These are phyloP conservation scores for Adelges cooleyi DNA, from an alignment of 1,140 invertebrate species.

Conservation along the genomic window DNA sequence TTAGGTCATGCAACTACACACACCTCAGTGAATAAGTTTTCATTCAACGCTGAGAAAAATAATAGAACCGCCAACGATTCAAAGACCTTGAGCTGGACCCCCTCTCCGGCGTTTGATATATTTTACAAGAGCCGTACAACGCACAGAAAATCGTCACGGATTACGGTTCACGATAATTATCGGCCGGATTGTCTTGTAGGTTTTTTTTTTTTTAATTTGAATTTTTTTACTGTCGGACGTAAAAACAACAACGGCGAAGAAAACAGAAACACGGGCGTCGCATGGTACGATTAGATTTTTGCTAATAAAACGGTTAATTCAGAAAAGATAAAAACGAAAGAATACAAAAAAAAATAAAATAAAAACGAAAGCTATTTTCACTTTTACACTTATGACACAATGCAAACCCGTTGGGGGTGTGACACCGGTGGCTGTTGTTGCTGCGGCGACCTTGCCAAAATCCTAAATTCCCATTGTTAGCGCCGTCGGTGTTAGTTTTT, in stretches of 20 bases:
- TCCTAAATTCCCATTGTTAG: conserved; percentile 22
- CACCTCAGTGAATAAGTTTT: conserved; percentile 11
- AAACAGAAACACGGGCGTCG: no score
- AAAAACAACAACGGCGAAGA: no score
- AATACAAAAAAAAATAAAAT: neutral
- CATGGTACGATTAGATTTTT: no score
- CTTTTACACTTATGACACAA: conserved; percentile 9
- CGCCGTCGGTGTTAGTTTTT: neutral
- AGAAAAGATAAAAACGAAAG: neutral
- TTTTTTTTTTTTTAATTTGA: no score
- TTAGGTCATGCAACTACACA: conserved; percentile 6
- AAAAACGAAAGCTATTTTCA: conserved; percentile 21
- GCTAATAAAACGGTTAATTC: no score
- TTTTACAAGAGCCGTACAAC: neutral
- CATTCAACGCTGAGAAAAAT: conserved; percentile 21
- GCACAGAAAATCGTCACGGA: conserved; percentile 19
- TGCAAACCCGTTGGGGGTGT: neutral
- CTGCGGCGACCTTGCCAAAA: conserved; percentile 9
- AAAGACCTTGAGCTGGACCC: conserved; percentile 20
- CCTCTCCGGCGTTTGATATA: neutral
- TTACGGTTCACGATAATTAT: conserved; percentile 20
- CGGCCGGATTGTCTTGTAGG: neutral
- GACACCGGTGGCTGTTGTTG: neutral
- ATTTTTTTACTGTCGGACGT: no score
- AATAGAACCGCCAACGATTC: conserved; percentile 10